These are phyloP conservation scores for Tanypteryx hageni DNA, from an alignment of 2,888 invertebrate genomes.

Conservation along the genomic window DNA sequence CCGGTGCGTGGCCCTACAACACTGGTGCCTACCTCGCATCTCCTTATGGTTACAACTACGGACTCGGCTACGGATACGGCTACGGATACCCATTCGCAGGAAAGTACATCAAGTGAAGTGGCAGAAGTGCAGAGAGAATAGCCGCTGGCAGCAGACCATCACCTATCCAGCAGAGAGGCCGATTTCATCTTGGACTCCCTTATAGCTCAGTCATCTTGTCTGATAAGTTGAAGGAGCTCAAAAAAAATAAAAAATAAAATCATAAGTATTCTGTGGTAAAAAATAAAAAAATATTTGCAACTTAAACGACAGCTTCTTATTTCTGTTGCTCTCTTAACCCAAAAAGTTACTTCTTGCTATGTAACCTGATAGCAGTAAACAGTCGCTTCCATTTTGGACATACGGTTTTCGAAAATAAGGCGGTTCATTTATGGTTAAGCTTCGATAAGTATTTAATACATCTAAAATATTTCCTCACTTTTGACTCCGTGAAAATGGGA, in stretches of 20 bases:
- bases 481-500: neutral
- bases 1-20: conserved; percentile 23
- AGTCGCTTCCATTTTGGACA: no score
- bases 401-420: no score
- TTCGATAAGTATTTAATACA: neutral
- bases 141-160: conserved; percentile 12
- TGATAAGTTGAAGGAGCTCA: neutral
- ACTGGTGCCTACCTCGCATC: neutral
- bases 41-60: neutral
- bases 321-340: no score
- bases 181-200: conserved; percentile 51
- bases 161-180: conserved; percentile 11
- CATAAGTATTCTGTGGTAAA: neutral
- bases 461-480: neutral
- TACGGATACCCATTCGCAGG: conserved; percentile 46
- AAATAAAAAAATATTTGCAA: conserved; percentile 56
- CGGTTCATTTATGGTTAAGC: neutral
- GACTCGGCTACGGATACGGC: neutral
- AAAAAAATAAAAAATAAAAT: conserved; percentile 30
- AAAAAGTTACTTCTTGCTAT: no score
- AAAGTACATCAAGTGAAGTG: conserved; percentile 56
- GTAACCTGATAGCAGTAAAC: no score
- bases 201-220: neutral
- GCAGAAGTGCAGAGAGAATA: neutral
- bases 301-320: neutral